Evolutionary conservation across 2,113 vertebrate species (phyloP), one percentile per base, ranked within the genome.

Genomic region (Tenebrosternarchus preto): DNA sequence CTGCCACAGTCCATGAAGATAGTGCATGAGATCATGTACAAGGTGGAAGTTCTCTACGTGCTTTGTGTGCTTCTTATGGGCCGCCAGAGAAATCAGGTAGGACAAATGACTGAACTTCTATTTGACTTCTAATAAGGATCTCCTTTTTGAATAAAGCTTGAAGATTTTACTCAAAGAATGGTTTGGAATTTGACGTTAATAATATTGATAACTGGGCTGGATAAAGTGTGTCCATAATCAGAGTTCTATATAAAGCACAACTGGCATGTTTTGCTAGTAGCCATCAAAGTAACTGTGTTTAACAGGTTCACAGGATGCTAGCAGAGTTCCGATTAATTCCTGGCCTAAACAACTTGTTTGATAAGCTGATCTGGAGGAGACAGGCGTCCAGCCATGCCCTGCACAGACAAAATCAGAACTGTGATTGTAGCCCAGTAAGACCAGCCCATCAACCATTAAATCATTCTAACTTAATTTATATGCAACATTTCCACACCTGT

Each of bases 21-120:
- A 20, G 98, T 99, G 91, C 98, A 99, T 0, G 98, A 99, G 90
- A 98, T 99, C 75, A 99, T 99, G 97, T 99, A 99, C 83, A 99
- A 99, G 82, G 94, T 99, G 89, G 98, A 99, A 84, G 97, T 99
- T 83, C 92, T 99, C 0, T 99, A 99, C 20, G 97, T 99, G 75
- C 95, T 99, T 8, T 98, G 97, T 1, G 98, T 99, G 69, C 90
- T 99, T 68, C 94, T 99, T 64, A 99, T 99, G 97, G 97, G 98
- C 22, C 92, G 97, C 29, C 97, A 98, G 85, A 95, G 98, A 84
- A 98, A 98, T 85, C 97, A 99, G 96, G 98, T 98, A 83, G 5
- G 56, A 22, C 12, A 12, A 2, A 50, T 12, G 43, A 12, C 43
- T 50, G 43, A 50, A 15, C 43, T 50, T 50, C n/a, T 50, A 50